Percentiles rank a stretch among this genome's conserved stretches.
phyloP scores from a whole-genome alignment of 2,888 invertebrate species.

The Parthenolecanium corni region DNA sequence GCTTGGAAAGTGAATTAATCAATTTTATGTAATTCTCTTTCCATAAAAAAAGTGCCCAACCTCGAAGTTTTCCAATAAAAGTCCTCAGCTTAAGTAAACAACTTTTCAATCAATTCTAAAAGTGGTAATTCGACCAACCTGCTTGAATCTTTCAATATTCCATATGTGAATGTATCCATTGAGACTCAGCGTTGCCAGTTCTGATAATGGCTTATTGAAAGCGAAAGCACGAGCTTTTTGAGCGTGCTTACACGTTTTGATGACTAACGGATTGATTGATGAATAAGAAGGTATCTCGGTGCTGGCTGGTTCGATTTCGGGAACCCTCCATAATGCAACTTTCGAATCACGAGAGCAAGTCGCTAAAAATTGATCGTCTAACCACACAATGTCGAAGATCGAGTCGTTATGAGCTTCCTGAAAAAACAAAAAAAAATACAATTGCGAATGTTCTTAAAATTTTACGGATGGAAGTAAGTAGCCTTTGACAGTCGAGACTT shows the following conservation, averaged over 20 bases:
- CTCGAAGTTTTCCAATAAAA: too few species aligned
- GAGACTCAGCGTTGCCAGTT: constrained; percentile 79
- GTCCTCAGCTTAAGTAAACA: too few species aligned
- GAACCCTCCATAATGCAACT: constrained; percentile 77
- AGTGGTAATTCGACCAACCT: too few species aligned
- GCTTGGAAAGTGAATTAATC: too few species aligned
- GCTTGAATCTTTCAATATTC: constrained; percentile 77
- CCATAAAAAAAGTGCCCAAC: too few species aligned
- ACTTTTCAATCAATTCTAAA: too few species aligned
- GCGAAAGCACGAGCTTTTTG: constrained; percentile 72
- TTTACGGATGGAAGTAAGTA: too few species aligned
- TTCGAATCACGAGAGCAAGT: constrained; percentile 86
- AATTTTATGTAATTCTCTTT: too few species aligned
- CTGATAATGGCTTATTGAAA: constrained; percentile 72
- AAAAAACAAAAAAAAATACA: not conserved
- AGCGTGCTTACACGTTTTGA: constrained; percentile 68
- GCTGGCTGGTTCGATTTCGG: constrained; percentile 42
- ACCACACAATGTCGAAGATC: constrained; percentile 88
- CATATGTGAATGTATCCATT: constrained; percentile 92
- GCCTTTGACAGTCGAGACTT: too few species aligned
- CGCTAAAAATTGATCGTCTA: constrained; percentile 89
- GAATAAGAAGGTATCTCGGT: constrained; percentile 14
- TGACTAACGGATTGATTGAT: constrained; percentile 46
- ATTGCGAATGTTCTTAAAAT: too few species aligned
- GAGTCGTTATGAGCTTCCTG: constrained; percentile 74